Evolutionary conservation across 2,797 vertebrate species (phyloP), one percentile per base, ranked within the genome.

Genomic region (Pelobates cultripes): DNA sequence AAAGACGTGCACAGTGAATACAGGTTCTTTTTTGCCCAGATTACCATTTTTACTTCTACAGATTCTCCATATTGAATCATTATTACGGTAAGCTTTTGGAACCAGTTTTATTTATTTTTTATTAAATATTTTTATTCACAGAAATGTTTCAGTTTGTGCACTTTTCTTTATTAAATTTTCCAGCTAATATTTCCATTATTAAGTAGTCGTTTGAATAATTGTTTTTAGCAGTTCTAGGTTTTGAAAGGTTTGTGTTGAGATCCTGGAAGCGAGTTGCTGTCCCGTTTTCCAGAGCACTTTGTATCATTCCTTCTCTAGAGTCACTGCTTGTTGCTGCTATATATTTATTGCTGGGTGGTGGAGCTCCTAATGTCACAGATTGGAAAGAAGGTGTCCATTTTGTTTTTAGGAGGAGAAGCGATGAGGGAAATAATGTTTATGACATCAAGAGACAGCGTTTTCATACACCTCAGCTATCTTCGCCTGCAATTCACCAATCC

Each of bases 401-500:
- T 12, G 87, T 80, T 90, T 89, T 74, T 85, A 99, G 97, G 94
- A 95, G 97, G 86, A 92, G 86, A 80, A 90, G 84, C 70, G 89
- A 90, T 15, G 92, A 94, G 43, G 86, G 89, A 81, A 88, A 47
- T 69, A 4, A 80, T 88, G 80, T 89, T 44, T 80, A 87, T 79
- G 86, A 88, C 63, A 77, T 88, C 76, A 99, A 99, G 89, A 92
- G 96, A 3, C 95, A 94, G 71, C 91, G 96, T 41, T 89, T 94
- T 74, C 87, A 93, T 79, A 91, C 93, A 45, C 86, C 78, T 2
- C 68, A 77, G 70, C 88, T 83, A 79, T 86, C 91, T 55, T 76
- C 85, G 86, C 74, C 86, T 64, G 28, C 85, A 80, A 68, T 72
- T 89, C 87, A 61, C 86, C 89, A 86, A 64, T 82, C 47, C 77